A percentile compares a stretch with the other conserved stretches of the same genome.
These are phyloP conservation scores for Enhydra lutris DNA, from an alignment of 2,113 vertebrate species.

Conservation along the genomic window DNA sequence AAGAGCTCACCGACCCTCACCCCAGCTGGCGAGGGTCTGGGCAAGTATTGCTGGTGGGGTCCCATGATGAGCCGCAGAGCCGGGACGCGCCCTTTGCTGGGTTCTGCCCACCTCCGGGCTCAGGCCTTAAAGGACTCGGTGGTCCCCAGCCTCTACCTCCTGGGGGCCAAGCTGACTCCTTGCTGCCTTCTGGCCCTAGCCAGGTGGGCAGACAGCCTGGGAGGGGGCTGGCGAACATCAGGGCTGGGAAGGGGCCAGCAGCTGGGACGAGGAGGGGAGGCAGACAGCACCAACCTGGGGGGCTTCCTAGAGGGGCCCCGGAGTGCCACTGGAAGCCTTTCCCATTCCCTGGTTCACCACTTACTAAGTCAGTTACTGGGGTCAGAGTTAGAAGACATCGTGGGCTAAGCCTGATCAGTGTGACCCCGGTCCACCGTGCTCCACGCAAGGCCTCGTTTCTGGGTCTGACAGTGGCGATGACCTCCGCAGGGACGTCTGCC, in stretches of 20 bases:
- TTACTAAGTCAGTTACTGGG: not conserved
- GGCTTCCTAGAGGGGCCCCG: not conserved
- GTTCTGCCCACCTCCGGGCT: not conserved
- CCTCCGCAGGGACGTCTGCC: not conserved
- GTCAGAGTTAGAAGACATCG: not conserved
- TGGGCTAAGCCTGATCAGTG: not conserved
- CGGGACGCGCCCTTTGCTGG: not conserved
- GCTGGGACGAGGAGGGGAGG: not conserved
- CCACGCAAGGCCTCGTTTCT: not conserved
- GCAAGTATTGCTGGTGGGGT: not conserved
- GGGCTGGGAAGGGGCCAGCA: not conserved
- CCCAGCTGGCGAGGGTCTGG: not conserved
- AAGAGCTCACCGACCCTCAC: not conserved
- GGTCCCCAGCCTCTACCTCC: not conserved
- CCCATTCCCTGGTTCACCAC: not conserved
- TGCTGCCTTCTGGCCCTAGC: not conserved
- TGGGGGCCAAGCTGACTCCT: not conserved
- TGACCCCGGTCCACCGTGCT: not conserved
- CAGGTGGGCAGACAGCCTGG: not conserved
- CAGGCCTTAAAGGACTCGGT: not conserved
- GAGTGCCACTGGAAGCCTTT: not conserved
- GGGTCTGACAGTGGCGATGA: not conserved
- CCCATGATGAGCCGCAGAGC: not conserved
- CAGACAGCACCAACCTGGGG: rapidly evolving
- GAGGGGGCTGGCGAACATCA: rapidly evolving